Base-by-base conservation (phyloP, 2,113 vertebrate genomes). In the Dicrurus megarhynchus region DNA sequence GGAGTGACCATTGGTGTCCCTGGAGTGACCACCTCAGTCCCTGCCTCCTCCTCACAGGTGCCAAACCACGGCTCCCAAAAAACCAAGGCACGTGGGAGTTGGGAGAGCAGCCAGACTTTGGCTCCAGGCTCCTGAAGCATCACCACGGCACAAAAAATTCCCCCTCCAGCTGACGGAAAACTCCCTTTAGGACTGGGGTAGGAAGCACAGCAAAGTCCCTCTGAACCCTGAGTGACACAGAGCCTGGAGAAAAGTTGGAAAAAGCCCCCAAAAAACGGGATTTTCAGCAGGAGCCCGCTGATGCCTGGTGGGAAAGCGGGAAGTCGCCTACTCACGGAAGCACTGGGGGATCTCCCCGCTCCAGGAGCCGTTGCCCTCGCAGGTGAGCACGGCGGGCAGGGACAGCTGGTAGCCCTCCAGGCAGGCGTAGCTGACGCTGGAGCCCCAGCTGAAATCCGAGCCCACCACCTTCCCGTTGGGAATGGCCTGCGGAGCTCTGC, bases 391-490 rank as follows among this genome's bases (percentile, higher is more conserved):
- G 0, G 99, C 99, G 0, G 99, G 99, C 60, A 99, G 97, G 46
- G 99, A 99, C 26, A 99, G 99, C 98, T 99, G 99, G 93, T 99
- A 99, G 6, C 99, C 99, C 93, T 99, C 99, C 70, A 99, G 98
- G 92, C 99, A 99, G 80, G 98, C 96, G 3, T 99, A 99, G 87
- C 99, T 99, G 89, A 99, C 96, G 4, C 99, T 99, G 19, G 99
- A 98, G 64, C 99, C 99, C 99, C 99, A 99, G 93, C 93, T 98
- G 97, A 99, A 99, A 82, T 99, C 99, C 0, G 98, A 98, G 16
- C 99, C 99, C 65, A 99, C 98, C 21, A 99, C 98, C 57, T 99
- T 99, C 49, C 99, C 99, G 2, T 99, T 99, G 49, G 99, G 99
- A 87, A 99, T 97, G 84, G 92, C 93, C 74, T 98, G 99, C 1